phyloP scores from a whole-genome alignment of 2,888 invertebrate species.

The Melolontha melolontha region DNA sequence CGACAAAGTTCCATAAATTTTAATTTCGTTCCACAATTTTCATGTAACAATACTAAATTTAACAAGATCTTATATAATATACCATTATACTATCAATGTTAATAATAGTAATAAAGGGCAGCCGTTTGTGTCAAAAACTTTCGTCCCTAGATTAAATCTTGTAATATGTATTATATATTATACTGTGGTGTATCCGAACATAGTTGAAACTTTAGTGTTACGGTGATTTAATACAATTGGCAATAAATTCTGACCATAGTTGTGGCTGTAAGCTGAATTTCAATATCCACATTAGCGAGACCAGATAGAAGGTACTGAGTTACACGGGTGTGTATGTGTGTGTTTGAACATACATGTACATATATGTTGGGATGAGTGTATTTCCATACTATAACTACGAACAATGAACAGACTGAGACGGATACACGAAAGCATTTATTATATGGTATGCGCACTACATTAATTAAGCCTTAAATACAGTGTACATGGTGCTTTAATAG shows the following conservation, averaged over 20 bases:
- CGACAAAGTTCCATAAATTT: too few relatives aligned
- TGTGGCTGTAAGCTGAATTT: conserved; percentile 31
- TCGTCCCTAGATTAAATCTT: conserved; percentile 33
- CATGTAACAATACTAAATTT: too few relatives aligned
- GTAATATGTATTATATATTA: conserved; percentile 21
- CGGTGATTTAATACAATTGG: conserved; percentile 38
- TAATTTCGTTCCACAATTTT: too few relatives aligned
- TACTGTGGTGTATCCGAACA: conserved; percentile 7
- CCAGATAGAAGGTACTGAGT: conserved; percentile 12
- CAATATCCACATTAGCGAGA: conserved; percentile 35
- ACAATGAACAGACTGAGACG: conserved; percentile 44
- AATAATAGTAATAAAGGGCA: conserved; percentile 10
- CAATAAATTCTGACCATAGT: conserved; percentile 37
- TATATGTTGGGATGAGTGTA: conserved; percentile 16
- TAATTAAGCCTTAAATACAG: conserved; percentile 50
- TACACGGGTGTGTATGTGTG: neutral
- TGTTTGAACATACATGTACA: neutral
- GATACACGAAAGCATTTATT: conserved; percentile 47
- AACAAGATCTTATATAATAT: too few relatives aligned
- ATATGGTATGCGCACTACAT: conserved; percentile 48
- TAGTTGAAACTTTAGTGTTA: conserved; percentile 31
- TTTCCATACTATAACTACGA: conserved; percentile 19
- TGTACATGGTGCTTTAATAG: conserved; percentile 50
- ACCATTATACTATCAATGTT: too few relatives aligned
- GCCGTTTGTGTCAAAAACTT: conserved; percentile 27